Evolutionary conservation across 2,797 vertebrate genomes (phyloP).

Genomic region (Neomorphus geoffroyi): DNA sequence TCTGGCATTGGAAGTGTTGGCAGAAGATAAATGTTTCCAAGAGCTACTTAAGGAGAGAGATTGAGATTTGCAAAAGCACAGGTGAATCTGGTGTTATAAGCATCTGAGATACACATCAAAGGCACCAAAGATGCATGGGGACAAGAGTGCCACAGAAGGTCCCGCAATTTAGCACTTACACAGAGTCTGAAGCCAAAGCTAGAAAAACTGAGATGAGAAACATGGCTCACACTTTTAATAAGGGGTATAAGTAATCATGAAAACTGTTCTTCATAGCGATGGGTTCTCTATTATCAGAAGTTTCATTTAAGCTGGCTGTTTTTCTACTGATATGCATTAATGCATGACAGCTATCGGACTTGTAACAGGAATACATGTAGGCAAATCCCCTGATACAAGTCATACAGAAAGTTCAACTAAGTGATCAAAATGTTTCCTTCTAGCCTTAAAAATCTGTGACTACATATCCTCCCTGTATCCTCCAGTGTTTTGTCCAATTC

Average conservation of each 20-base stretch:
- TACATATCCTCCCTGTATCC: neutral
- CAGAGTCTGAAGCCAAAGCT: neutral
- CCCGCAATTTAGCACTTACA: neutral
- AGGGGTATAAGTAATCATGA: neutral
- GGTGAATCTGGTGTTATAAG: neutral
- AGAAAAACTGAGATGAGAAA: neutral
- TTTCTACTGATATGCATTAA: neutral
- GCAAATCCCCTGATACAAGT: conserved; percentile 1
- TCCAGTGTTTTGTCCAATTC: conserved; percentile 15
- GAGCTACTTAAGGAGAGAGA: neutral
- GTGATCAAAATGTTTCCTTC: neutral
- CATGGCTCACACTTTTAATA: neutral
- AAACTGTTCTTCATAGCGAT: neutral
- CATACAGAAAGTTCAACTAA: conserved; percentile 10
- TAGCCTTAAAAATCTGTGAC: conserved; percentile 4
- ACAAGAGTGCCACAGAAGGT: neutral
- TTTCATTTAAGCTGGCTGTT: neutral
- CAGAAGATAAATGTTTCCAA: neutral
- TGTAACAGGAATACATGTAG: neutral
- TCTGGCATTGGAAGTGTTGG: neutral
- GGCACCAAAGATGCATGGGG: neutral
- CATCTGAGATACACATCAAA: neutral
- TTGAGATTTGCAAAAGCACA: neutral
- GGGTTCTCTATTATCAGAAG: neutral
- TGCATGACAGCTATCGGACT: neutral